Percentiles rank a stretch among this genome's conserved stretches.
Evolutionary conservation across 2,888 invertebrate species (phyloP).

Genomic region (Cancer borealis): DNA sequence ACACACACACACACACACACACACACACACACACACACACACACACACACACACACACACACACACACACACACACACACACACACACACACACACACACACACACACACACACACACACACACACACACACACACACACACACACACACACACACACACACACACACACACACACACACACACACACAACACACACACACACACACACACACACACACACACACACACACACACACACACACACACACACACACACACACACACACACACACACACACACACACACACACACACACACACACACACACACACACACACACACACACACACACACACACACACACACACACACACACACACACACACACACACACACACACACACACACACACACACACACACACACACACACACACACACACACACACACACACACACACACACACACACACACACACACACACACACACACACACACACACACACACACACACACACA

Average conservation of each 20-base stretch:
- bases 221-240: slow-evolving; percentile 44
- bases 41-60: slow-evolving; percentile 26
- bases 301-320: slow-evolving; percentile 42
- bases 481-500: background rate
- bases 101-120: background rate
- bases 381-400: slow-evolving; percentile 45
- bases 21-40: background rate
- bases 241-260: background rate
- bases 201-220: slow-evolving; percentile 3
- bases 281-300: slow-evolving; percentile 1
- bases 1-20: background rate
- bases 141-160: slow-evolving; percentile 30
- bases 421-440: too few species aligned
- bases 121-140: slow-evolving; percentile 18
- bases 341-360: background rate
- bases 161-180: background rate
- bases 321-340: background rate
- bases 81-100: background rate
- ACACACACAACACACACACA: background rate
- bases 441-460: background rate
- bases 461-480: slow-evolving; percentile 43
- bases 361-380: slow-evolving; percentile 1
- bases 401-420: background rate
- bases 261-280: background rate
- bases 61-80: slow-evolving; percentile 1